Percentiles rank a stretch among this genome's conserved stretches.
Conservation (phyloP, 92 coral and sea anemone species). For the Parazoanthus swiftii region DNA sequence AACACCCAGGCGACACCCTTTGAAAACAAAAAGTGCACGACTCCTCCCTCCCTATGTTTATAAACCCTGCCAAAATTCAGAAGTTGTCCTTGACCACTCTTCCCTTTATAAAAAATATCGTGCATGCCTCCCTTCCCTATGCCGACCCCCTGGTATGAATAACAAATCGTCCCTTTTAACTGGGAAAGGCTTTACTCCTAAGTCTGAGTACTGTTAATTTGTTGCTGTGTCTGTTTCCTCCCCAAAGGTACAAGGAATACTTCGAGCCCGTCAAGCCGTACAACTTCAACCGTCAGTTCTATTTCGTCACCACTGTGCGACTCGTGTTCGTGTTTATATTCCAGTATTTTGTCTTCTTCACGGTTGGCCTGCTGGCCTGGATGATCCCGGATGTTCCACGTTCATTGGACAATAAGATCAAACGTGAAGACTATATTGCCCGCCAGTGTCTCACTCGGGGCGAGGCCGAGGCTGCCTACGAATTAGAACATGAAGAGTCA, state of each 20-base stretch:
- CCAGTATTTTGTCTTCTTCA: conserved; percentile 91
- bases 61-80: too few relatives aligned
- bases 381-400: conserved; percentile 93
- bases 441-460: conserved; percentile 75
- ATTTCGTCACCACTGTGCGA: conserved; percentile 84
- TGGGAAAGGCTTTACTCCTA: background rate
- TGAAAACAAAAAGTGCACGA: too few relatives aligned
- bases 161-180: too few relatives aligned
- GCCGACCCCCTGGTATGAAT: too few relatives aligned
- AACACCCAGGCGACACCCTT: too few relatives aligned
- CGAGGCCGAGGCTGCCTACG: conserved; percentile 74
- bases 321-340: conserved; percentile 82
- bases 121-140: too few relatives aligned
- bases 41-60: too few relatives aligned
- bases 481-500: conserved; percentile 41
- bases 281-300: conserved; percentile 84
- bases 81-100: too few relatives aligned
- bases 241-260: conserved; percentile 84
- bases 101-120: too few relatives aligned
- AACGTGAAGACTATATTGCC: conserved; percentile 89
- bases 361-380: conserved; percentile 83
- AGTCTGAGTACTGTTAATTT: background rate
- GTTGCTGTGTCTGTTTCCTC: background rate
- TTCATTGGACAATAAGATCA: conserved; percentile 81
- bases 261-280: conserved; percentile 88